Base-by-base conservation (phyloP, 2,888 invertebrate species). In the Heteromyza rotundicornis region DNA sequence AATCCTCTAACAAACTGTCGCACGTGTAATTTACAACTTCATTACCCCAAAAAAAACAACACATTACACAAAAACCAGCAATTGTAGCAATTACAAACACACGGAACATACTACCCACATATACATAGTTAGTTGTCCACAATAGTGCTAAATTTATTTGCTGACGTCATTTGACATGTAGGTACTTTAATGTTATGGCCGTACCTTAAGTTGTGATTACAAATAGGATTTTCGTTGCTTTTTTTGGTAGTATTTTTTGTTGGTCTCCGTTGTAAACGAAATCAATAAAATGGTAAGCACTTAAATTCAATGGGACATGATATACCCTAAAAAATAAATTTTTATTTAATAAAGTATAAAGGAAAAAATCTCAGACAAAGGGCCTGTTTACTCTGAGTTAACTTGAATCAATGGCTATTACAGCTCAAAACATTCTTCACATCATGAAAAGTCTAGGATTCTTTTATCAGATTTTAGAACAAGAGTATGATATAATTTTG, bases 161-260 rank as follows among this genome's bases (percentile, higher is more conserved):
- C 69, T 72, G 73, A 72, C 72, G 72, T 72, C 72, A 72, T 64
- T 59, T 51, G 23, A 14, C 24, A 10, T 27, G 27, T 27, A 27
- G 51, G 51, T 24, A 51, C 10, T 40, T 40, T 14, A 8, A 40
- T 14, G n/a, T 40, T 3, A n/a, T 40, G 2, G n/a, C 40, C 10
- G n/a, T n/a, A 14, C 40, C 10, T n/a, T 12, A n/a, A n/a, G 40
- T n/a, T 40, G 2, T 40, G 12, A 40, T 40, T 40, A 3, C 40
- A n/a, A 40, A 40, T 3, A 40, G 40, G 40, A 40, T 40, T 40
- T 32, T 14, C 12, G 40, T 40, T 7, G 40, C 10, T 14, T 27
- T 27, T 10, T 27, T 27, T 27, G 10, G 5, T 27, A 27, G 5
- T 40, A 40, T 40, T 14, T 32, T 8, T 32, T 32, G 32, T 32